These are phyloP conservation scores for Pipistrellus pygmaeus DNA, from an alignment of 2,797 vertebrate genomes.

Conservation along the genomic window DNA sequence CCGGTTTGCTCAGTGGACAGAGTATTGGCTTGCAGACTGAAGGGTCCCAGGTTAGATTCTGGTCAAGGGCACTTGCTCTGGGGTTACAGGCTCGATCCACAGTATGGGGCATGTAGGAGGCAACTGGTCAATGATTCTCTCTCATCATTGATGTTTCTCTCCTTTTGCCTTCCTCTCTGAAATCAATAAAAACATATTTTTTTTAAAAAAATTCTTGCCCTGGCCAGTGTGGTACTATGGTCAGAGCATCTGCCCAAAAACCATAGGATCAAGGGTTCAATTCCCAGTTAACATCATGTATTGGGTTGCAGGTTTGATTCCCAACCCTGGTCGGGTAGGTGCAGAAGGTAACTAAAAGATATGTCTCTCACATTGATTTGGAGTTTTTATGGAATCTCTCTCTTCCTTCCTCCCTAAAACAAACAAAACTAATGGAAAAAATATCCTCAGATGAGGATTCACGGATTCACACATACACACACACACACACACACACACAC, in stretches of 20 bases:
- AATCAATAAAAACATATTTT: no score
- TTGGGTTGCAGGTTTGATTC: neutral
- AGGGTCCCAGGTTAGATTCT: no score
- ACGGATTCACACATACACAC: neutral
- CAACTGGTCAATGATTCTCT: no score
- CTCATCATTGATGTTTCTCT: no score
- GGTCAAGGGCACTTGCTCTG: no score
- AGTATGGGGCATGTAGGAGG: no score
- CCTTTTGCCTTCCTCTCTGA: no score
- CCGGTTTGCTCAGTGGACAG: neutral
- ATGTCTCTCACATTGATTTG: neutral
- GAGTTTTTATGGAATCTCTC: neutral
- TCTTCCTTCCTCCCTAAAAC: neutral
- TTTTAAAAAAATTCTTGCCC: no score
- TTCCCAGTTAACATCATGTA: neutral
- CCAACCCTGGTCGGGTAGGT: neutral
- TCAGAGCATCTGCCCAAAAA: neutral
- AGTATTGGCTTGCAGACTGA: neutral
- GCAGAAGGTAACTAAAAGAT: neutral
- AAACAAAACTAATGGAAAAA: neutral
- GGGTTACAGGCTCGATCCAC: no score
- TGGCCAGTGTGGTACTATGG: no score
- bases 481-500: no score
- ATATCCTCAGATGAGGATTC: neutral
- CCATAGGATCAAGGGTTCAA: neutral